Conservation (phyloP, 2,797 vertebrate genomes). For the Ispidina picta region DNA sequence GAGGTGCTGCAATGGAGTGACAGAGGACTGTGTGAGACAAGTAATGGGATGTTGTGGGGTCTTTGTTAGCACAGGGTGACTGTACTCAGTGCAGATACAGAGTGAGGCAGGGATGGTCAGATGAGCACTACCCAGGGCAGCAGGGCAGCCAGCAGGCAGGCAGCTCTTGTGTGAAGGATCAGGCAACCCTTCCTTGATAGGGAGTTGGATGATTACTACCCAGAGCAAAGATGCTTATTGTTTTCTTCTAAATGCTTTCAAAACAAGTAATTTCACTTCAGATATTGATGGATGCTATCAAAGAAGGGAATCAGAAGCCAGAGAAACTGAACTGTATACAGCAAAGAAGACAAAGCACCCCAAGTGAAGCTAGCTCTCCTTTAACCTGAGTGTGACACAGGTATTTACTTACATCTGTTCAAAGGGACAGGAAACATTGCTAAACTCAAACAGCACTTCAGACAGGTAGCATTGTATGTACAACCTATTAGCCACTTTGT, state of each 20-base stretch:
- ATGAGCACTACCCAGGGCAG: not conserved
- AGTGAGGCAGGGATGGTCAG: not conserved
- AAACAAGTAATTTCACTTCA: not conserved
- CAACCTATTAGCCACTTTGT: not conserved
- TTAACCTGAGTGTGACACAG: fast-evolving
- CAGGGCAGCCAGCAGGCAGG: not conserved
- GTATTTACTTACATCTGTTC: not conserved
- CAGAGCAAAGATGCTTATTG: not conserved
- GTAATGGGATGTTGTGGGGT: not conserved
- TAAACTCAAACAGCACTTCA: not conserved
- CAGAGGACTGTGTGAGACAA: not conserved
- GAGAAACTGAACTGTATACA: not conserved
- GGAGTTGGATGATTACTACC: not conserved
- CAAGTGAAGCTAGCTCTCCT: not conserved
- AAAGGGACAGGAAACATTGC: not conserved
- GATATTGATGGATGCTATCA: not conserved
- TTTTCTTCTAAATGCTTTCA: not conserved
- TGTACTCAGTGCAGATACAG: not conserved
- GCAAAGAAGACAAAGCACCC: not conserved
- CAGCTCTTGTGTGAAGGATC: not conserved
- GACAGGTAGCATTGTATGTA: not conserved
- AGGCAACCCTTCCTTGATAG: not conserved
- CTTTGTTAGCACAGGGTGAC: not conserved
- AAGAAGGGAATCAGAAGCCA: not conserved
- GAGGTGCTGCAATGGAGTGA: not conserved